Evolutionary conservation across 2,113 vertebrate species (phyloP).

Genomic region (Meriones unguiculatus): DNA sequence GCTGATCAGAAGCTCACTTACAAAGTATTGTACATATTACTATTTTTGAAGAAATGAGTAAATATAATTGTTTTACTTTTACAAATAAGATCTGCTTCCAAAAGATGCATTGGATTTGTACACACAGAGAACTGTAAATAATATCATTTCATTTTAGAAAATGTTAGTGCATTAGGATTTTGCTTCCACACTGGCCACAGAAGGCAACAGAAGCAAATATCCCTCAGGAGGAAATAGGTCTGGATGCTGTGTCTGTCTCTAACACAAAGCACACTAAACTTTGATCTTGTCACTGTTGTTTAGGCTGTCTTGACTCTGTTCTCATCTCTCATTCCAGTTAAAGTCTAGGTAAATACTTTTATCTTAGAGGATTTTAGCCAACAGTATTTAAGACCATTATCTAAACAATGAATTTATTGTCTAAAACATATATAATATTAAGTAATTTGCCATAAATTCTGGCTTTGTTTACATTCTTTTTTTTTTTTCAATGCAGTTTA

Average conservation of each 20-base stretch:
- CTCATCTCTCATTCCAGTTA: neutral
- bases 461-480: neutral
- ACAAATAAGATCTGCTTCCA: neutral
- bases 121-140: neutral
- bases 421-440: neutral
- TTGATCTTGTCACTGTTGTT: neutral
- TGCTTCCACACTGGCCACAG: neutral
- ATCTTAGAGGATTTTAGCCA: neutral
- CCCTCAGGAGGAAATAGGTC: neutral
- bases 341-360: neutral
- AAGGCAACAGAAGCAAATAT: neutral
- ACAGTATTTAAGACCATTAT: neutral
- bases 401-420: neutral
- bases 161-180: neutral
- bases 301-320: neutral
- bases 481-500: too few species aligned
- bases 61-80: neutral
- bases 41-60: neutral
- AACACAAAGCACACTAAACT: neutral
- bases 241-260: neutral
- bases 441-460: neutral
- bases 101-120: neutral
- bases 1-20: neutral
- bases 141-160: neutral
- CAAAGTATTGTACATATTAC: neutral